phyloP scores from a whole-genome alignment of 2,113 vertebrate species.

The Micromys minutus region DNA sequence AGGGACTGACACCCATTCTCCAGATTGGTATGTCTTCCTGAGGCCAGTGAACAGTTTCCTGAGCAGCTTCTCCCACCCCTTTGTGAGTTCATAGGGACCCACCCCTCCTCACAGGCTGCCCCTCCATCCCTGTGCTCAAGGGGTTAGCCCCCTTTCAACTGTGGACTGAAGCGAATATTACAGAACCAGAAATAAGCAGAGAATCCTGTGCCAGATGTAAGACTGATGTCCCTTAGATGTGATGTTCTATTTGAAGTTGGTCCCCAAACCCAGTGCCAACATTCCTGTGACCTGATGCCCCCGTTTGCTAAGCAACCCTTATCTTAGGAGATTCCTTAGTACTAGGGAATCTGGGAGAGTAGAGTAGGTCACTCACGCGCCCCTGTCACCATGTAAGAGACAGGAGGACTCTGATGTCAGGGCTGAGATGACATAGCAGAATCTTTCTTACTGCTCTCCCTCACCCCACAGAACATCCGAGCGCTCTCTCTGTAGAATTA shows the following conservation, averaged over 20 bases:
- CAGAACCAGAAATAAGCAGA: neutral
- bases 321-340: neutral
- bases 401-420: rapidly evolving
- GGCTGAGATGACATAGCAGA: no score
- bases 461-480: rapidly evolving
- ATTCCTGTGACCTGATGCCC: rapidly evolving
- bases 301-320: neutral
- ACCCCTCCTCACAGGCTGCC: rapidly evolving
- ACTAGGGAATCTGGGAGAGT: neutral
- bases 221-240: rapidly evolving
- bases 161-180: neutral
- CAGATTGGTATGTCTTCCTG: neutral
- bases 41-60: rapidly evolving
- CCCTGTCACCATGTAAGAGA: no score
- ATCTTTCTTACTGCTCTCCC: neutral
- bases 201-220: neutral
- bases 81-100: rapidly evolving
- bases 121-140: no score
- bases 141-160: no score
- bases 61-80: rapidly evolving
- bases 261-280: neutral
- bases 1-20: rapidly evolving
- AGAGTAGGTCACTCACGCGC: no score
- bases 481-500: rapidly evolving
- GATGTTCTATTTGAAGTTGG: neutral